phyloP scores from a whole-genome alignment of 1,140 invertebrate genomes.

The Musca vetustissima region DNA sequence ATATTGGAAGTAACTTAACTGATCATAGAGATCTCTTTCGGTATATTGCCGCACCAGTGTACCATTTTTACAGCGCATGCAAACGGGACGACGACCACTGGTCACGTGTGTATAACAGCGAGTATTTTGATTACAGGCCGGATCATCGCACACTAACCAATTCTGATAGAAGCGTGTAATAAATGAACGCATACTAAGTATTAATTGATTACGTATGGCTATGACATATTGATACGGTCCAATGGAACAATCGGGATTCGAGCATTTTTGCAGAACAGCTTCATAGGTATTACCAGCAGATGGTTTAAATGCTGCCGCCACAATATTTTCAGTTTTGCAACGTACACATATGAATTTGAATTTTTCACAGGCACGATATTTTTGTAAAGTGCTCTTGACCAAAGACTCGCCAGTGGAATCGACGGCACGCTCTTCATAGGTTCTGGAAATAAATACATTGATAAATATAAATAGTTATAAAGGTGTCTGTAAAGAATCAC shows the following conservation, averaged over 20 bases:
- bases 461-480: too few relatives aligned
- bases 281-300: constrained; percentile 46
- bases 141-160: constrained; percentile 86
- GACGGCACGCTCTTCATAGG: constrained; percentile 36
- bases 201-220: constrained; percentile 73
- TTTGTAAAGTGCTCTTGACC: constrained; percentile 64
- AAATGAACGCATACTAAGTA: constrained; percentile 65
- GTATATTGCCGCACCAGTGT: constrained; percentile 78
- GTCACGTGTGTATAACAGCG: constrained; percentile 56
- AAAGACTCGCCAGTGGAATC: constrained; percentile 52
- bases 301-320: constrained; percentile 59
- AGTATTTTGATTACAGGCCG: constrained; percentile 74
- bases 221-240: constrained; percentile 66
- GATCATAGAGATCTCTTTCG: constrained; percentile 82
- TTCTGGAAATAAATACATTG: too few relatives aligned
- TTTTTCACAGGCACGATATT: constrained; percentile 75
- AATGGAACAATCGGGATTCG: constrained; percentile 66
- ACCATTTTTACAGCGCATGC: constrained; percentile 72
- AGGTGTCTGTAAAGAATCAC: too few relatives aligned
- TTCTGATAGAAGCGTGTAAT: constrained; percentile 77
- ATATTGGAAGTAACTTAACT: constrained; percentile 79
- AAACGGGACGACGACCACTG: constrained; percentile 69
- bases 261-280: constrained; percentile 66
- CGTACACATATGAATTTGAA: constrained; percentile 66
- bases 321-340: constrained; percentile 64